A percentile compares a stretch with the other conserved stretches of the same genome.
Evolutionary conservation across 2,888 invertebrate species (phyloP).

Genomic region (Parapristionchus giblindavisi): DNA sequence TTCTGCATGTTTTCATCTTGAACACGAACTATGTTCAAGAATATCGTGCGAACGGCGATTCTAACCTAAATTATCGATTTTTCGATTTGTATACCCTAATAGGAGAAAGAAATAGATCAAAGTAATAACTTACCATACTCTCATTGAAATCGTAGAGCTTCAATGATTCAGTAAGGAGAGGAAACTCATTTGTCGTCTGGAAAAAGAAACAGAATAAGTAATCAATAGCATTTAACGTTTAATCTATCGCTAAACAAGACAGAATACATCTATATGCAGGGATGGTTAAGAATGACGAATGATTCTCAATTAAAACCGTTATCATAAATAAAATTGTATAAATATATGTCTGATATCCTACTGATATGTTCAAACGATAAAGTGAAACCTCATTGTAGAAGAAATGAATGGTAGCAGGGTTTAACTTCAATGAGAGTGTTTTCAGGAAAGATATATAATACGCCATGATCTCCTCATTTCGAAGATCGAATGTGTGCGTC

Average conservation of each 20-base stretch:
- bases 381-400: conserved; percentile 90
- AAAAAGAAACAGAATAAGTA: too few species aligned
- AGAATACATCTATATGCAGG: too few species aligned
- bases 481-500: conserved; percentile 98
- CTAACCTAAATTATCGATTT: conserved; percentile 74
- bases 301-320: too few species aligned
- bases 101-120: background rate
- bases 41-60: conserved; percentile 95
- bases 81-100: background rate
- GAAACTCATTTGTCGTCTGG: conserved; percentile 97
- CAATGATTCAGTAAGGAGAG: conserved; percentile 96
- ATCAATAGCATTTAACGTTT: background rate
- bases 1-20: conserved; percentile 62
- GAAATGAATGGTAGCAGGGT: conserved; percentile 97
- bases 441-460: conserved; percentile 99
- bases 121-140: conserved; percentile 81
- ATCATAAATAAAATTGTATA: too few species aligned
- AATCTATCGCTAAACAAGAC: background rate
- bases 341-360: too few species aligned
- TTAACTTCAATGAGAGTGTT: conserved; percentile 94
- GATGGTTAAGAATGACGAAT: too few species aligned
- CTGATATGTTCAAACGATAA: too few species aligned
- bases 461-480: conserved; percentile 86
- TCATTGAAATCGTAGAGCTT: conserved; percentile 99
- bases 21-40: conserved; percentile 88